phyloP scores from a whole-genome alignment of 2,888 invertebrate genomes.

The Andrena bucephala region DNA sequence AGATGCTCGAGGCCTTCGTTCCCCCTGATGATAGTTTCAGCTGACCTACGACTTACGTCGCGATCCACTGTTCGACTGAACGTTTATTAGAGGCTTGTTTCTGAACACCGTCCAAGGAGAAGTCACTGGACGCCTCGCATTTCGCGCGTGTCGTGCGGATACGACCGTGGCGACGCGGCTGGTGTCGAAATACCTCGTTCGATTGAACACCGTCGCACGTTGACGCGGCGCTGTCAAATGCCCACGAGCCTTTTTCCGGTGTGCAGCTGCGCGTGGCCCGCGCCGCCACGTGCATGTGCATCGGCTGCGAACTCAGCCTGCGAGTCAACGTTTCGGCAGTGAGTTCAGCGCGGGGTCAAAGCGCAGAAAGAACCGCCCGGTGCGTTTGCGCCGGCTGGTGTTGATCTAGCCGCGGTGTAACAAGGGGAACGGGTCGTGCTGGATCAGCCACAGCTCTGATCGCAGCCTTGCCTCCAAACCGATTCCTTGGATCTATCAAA shows the following conservation, averaged over 20 bases:
- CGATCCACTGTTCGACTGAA: no score
- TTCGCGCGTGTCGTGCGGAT: conserved; percentile 15
- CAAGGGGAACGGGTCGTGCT: conserved; percentile 6
- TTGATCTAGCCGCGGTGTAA: neutral
- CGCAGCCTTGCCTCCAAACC: no score
- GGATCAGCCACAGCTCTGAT: neutral
- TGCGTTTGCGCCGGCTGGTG: no score
- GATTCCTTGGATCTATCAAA: neutral
- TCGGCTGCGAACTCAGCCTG: neutral
- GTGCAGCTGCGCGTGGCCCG: conserved; percentile 27
- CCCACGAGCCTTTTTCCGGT: neutral
- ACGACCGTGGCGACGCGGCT: conserved; percentile 34
- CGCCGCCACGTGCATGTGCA: conserved; percentile 37
- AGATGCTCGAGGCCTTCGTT: neutral
- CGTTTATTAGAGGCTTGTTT: conserved; percentile 10
- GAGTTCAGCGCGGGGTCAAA: neutral
- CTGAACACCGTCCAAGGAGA: neutral
- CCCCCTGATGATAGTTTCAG: neutral
- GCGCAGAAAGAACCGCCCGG: neutral
- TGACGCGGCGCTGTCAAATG: conserved; percentile 10
- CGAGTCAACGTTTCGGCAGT: conserved; percentile 1
- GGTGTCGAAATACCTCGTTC: conserved; percentile 28
- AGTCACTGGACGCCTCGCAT: conserved; percentile 19
- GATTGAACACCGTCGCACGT: conserved; percentile 10
- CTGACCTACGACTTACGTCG: no score